Evolutionary conservation across 1,140 invertebrate genomes (phyloP).

Genomic region (Drosophila sechellia): DNA sequence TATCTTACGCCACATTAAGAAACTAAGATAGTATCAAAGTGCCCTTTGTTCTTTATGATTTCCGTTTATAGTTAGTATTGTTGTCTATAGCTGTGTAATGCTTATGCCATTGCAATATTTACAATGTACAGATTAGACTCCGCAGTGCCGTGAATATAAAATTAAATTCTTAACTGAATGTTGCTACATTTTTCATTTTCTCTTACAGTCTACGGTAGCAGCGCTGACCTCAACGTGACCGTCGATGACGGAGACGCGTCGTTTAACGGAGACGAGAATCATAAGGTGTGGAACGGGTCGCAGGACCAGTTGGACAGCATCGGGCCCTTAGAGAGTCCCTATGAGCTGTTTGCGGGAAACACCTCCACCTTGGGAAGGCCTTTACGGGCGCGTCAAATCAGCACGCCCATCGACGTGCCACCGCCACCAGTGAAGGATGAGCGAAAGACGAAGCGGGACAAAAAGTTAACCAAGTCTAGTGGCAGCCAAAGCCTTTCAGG

Average conservation of each 20-base stretch:
- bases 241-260: constrained; percentile 90
- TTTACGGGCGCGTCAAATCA: constrained; percentile 91
- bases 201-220: constrained; percentile 84
- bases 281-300: constrained; percentile 95
- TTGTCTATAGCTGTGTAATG: no score
- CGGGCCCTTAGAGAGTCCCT: constrained; percentile 85
- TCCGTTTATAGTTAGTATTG: no score
- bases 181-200: background rate
- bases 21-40: no score
- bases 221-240: constrained; percentile 85
- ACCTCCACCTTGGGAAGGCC: constrained; percentile 91
- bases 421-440: constrained; percentile 87
- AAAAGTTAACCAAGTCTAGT: constrained; percentile 75
- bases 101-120: no score
- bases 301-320: constrained; percentile 89
- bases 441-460: constrained; percentile 76
- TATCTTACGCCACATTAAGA: no score
- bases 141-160: no score
- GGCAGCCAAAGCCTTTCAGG: constrained; percentile 83
- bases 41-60: no score
- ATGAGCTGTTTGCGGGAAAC: constrained; percentile 88
- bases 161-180: no score
- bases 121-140: no score
- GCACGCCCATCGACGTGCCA: constrained; percentile 90
- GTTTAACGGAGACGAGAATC: constrained; percentile 96